Evolutionary conservation across 2,888 invertebrate species (phyloP), one percentile per base, ranked within the genome.

Genomic region (Boloria euphrosyne): DNA sequence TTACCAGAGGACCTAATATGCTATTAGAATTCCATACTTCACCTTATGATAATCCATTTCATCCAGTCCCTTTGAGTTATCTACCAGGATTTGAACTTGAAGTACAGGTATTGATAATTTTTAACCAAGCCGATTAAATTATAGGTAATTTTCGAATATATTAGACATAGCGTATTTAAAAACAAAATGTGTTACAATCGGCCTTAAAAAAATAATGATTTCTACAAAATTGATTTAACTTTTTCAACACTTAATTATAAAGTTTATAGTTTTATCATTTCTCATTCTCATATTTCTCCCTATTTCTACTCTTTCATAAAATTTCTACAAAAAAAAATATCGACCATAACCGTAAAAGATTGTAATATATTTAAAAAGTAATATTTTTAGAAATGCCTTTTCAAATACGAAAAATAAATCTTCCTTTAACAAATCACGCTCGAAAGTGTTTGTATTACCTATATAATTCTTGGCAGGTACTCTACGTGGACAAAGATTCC

Each of bases 41-140:
- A 2, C 95, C 96, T 0, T 96, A 94, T 81, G 96, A 96, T 83
- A 96, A 96, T 84, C 96, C 96, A 1, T 96, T 96, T 84, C 96
- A 96, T 86, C 96, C 96, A 1, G 94, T 95, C 13, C 96, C 96
- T 10, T 87, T 96, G 78, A 96, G 95, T 74, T 96, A 96, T 83
- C 87, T 96, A 68, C 96, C 96, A 1, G 96, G 96, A 72, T 96
- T 97, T 78, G 96, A 97, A 81, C 92, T 97, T 58, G 96, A 96
- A 90, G 95, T 96, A 67, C 95, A 96, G 93, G 96, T 96, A 83
- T 87, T 83, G 60, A 54, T 60, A 13, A 14, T 27, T 54, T 18
- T 46, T 18, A n/a, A 18, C 5, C 16, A 27, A 53, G 4, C 1
- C 10, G 31, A 38, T 38, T 31, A 31, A 31, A 31, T n/a, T n/a